Base-by-base conservation (phyloP, 2,113 vertebrate genomes). In the Rhinolophus sinicus region DNA sequence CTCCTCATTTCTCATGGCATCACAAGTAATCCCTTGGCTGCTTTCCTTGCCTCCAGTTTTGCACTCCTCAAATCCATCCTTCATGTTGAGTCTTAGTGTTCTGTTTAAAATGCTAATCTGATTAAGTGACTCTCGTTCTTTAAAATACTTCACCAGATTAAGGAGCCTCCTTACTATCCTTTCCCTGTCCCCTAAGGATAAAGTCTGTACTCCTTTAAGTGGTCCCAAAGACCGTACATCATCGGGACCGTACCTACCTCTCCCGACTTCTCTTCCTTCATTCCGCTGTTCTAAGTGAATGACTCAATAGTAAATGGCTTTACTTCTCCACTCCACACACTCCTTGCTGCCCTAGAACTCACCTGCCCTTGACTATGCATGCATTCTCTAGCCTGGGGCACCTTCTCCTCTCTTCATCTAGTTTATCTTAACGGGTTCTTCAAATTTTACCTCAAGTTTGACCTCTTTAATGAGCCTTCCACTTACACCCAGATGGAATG, bases 11-110 rank as follows among this genome's bases (percentile, higher is more conserved):
- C 24, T 88, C 18, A 9, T 47, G 16, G 16, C 19, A 0, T 16
- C 7, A 30, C 1, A 3, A 40, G 2, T 2, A 5, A 5, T 30
- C 22, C 38, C 28, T 11, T 33, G 15, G 16, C 33, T 38, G 22
- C 5, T 50, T 56, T 19, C 4, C 30, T 60, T 67, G 50, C 64
- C 19, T 52, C 11, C 26, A 38, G 10, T 30, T 70, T 86, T 38
- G 2, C 19, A 8, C 35, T 33, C 76, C 56, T 90, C 35, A 83
- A 2, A 18, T 58, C 35, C 24, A 0, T 15, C 56, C 47, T 89
- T 44, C 33, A 6, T 1, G 2, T 8, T 47, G 2, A 16, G 21
- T 28, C 54, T 54, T 44, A 5, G 14, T 35, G 12, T 62, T 80
- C 50, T 65, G 54, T 70, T 44, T 65, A 28, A 38, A 73, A 33